phyloP scores from a whole-genome alignment of 1,140 invertebrate genomes.

The Nilaparvata lugens region DNA sequence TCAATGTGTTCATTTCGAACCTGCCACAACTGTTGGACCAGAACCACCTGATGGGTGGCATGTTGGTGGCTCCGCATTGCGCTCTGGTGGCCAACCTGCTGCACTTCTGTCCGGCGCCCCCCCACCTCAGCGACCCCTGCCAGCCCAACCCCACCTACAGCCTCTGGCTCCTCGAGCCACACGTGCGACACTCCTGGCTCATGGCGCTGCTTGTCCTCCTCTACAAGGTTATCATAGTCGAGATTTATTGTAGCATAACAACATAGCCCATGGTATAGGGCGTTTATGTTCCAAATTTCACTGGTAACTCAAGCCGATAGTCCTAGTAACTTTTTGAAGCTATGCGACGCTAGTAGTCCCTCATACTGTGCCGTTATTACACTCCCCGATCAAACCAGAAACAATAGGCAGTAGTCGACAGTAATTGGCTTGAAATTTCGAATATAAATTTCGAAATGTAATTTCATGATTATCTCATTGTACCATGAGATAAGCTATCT shows the following conservation, averaged over 20 bases:
- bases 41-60: slow-evolving; percentile 83
- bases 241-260: too few relatives aligned
- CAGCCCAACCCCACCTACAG: slow-evolving; percentile 61
- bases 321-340: too few relatives aligned
- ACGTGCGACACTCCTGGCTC: slow-evolving; percentile 83
- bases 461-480: too few relatives aligned
- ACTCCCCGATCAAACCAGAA: background rate
- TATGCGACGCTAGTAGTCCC: too few relatives aligned
- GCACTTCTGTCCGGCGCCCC: slow-evolving; percentile 78
- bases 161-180: slow-evolving; percentile 77
- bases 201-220: slow-evolving; percentile 87
- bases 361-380: background rate
- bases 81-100: slow-evolving; percentile 62
- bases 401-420: too few relatives aligned
- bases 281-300: too few relatives aligned
- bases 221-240: slow-evolving; percentile 70
- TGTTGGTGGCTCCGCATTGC: slow-evolving; percentile 76
- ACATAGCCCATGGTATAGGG: too few relatives aligned
- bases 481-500: too few relatives aligned
- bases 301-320: too few relatives aligned
- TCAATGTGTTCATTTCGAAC: slow-evolving; percentile 91
- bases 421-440: too few relatives aligned
- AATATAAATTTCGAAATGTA: too few relatives aligned
- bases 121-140: slow-evolving; percentile 39
- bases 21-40: slow-evolving; percentile 88